These are phyloP conservation scores for Iselma pallidipennis DNA, from an alignment of 2,888 invertebrate species.

Conservation along the genomic window DNA sequence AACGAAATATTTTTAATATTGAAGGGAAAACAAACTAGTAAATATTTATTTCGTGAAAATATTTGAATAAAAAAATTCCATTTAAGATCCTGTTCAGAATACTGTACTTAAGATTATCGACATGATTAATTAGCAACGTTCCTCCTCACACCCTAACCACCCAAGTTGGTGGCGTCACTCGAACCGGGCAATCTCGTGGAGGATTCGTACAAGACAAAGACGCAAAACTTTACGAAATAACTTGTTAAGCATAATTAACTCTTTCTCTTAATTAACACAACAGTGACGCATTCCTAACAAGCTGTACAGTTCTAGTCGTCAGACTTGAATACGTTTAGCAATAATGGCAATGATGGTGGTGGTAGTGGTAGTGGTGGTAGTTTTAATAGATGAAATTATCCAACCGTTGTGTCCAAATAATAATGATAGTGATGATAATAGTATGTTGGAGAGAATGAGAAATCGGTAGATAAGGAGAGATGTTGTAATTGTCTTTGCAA, in stretches of 20 bases:
- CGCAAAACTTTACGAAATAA: slow-evolving; percentile 51
- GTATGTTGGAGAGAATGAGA: neutral
- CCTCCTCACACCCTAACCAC: neutral
- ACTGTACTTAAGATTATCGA: neutral
- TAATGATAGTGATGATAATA: neutral
- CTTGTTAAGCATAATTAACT: slow-evolving; percentile 56
- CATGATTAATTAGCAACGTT: neutral
- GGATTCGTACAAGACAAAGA: slow-evolving; percentile 29
- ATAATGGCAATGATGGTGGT: neutral
- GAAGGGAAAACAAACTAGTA: no score
- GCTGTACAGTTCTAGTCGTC: slow-evolving; percentile 28
- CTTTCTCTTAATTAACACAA: slow-evolving; percentile 56
- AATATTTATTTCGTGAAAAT: neutral
- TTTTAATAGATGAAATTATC: neutral
- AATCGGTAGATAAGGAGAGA: neutral
- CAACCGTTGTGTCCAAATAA: neutral
- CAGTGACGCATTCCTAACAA: slow-evolving; percentile 53
- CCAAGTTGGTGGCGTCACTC: neutral
- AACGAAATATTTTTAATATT: no score
- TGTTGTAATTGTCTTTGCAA: slow-evolving; percentile 24
- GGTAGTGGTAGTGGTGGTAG: neutral
- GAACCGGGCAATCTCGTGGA: neutral
- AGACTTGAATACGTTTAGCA: neutral
- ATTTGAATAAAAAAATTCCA: neutral
- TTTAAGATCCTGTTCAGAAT: neutral